Conservation (phyloP, 2,797 vertebrate genomes). For the Sebastolobus altivelis region DNA sequence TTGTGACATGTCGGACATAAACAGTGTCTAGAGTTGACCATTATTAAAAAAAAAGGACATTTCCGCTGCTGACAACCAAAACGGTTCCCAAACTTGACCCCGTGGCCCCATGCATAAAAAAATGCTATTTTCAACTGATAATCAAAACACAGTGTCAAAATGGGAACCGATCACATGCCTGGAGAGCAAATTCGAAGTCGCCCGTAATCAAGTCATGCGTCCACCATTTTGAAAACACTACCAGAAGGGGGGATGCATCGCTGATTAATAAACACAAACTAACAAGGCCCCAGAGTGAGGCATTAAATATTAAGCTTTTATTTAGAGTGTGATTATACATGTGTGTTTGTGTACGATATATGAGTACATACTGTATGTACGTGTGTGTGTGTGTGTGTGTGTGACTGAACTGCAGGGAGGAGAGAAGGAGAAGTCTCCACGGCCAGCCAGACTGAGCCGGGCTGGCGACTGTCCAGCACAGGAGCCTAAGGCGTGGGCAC, state of each 20-base stretch:
- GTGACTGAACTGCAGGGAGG: conserved; percentile 39
- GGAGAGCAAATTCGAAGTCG: conserved; percentile 29
- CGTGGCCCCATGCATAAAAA: conserved; percentile 34
- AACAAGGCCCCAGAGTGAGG: conserved; percentile 25
- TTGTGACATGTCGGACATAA: conserved; percentile 54
- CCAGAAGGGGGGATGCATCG: conserved; percentile 21
- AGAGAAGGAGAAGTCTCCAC: conserved; percentile 59
- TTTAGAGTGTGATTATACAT: not conserved
- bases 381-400: conserved; percentile 12
- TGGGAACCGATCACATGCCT: conserved; percentile 23
- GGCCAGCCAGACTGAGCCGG: conserved; percentile 60
- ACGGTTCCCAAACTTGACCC: conserved; percentile 49
- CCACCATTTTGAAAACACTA: conserved; percentile 36
- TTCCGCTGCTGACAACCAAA: conserved; percentile 47
- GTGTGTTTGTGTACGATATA: conserved; percentile 14
- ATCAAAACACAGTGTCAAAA: conserved; percentile 58
- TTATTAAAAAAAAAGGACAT: conserved; percentile 44
- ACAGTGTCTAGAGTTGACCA: conserved; percentile 46
- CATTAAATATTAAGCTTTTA: conserved; percentile 28
- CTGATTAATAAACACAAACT: conserved; percentile 54
- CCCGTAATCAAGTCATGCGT: conserved; percentile 4
- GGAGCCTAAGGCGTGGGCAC: conserved; percentile 77
- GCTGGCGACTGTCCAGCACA: conserved; percentile 76
- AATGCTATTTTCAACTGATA: conserved; percentile 27
- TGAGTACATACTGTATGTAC: not conserved